Evolutionary conservation across 2,797 vertebrate genomes (phyloP).

Genomic region (Sus cebifrons): DNA sequence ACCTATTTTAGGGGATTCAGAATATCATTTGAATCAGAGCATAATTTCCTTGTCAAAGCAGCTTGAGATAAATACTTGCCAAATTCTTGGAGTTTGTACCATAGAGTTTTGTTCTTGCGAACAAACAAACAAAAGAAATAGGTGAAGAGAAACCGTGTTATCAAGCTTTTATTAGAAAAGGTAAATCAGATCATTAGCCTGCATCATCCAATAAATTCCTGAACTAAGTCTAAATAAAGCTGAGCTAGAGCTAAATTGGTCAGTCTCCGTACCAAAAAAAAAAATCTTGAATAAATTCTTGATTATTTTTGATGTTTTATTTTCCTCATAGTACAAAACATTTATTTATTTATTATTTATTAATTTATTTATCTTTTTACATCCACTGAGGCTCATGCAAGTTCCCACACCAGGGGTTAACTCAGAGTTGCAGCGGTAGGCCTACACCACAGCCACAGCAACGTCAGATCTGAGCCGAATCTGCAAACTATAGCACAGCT

Average conservation of each 20-base stretch:
- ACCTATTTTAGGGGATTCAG: conserved; percentile 74
- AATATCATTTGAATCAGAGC: conserved; percentile 74
- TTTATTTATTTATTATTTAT: too few relatives aligned
- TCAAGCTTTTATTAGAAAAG: conserved; percentile 42
- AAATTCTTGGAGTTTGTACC: conserved; percentile 69
- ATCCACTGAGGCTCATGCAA: too few relatives aligned
- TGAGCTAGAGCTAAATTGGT: conserved; percentile 56
- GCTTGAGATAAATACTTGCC: conserved; percentile 79
- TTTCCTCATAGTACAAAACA: conserved; percentile 32
- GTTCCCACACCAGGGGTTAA: too few relatives aligned
- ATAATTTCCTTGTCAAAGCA: conserved; percentile 74
- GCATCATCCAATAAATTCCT: not conserved
- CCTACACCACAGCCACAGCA: too few relatives aligned
- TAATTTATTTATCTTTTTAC: too few relatives aligned
- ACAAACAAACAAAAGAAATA: not conserved
- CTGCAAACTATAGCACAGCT: too few relatives aligned
- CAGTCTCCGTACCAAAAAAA: not conserved
- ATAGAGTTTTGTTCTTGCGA: conserved; percentile 1
- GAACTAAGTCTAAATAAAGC: conserved; percentile 43
- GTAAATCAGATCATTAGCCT: not conserved
- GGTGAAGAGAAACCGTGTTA: not conserved
- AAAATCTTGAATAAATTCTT: conserved; percentile 55
- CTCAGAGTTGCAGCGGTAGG: too few relatives aligned
- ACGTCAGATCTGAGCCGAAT: too few relatives aligned
- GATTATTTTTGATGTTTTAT: conserved; percentile 34